Conservation (phyloP, 2,888 invertebrate genomes). For the Agrochola lota region DNA sequence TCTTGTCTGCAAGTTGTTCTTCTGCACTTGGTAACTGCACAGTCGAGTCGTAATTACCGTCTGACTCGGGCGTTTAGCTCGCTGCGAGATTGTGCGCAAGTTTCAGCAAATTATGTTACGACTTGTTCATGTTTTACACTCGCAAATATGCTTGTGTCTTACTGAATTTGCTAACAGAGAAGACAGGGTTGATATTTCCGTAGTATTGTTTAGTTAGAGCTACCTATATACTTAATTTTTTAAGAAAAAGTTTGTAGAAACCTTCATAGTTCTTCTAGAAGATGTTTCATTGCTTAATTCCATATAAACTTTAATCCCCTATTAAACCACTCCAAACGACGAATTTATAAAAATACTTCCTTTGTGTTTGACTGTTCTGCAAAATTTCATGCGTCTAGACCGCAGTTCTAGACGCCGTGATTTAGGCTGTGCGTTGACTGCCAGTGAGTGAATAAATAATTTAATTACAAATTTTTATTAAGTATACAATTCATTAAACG, state of each 20-base stretch:
- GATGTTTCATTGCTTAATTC: neutral
- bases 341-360: no score
- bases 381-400: no score
- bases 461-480: no score
- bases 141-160: slow-evolving; percentile 30
- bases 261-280: neutral
- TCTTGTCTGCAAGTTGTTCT: slow-evolving; percentile 23
- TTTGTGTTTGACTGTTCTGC: no score
- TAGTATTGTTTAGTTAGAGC: neutral
- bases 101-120: slow-evolving; percentile 55
- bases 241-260: neutral
- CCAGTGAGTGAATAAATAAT: no score
- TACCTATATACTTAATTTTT: neutral
- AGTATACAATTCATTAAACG: no score
- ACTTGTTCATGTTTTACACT: slow-evolving; percentile 43
- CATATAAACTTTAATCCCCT: no score
- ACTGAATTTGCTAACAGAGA: neutral
- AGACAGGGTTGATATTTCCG: neutral
- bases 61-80: slow-evolving; percentile 48
- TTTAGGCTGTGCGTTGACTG: no score
- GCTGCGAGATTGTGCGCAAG: slow-evolving; percentile 56
- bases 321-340: no score
- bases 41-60: slow-evolving; percentile 43
- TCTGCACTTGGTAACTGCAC: slow-evolving; percentile 24
- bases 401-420: no score